A percentile compares a stretch with the other conserved stretches of the same genome.
Evolutionary conservation across 2,113 vertebrate species (phyloP).

Genomic region (Leptobrachium leishanense): DNA sequence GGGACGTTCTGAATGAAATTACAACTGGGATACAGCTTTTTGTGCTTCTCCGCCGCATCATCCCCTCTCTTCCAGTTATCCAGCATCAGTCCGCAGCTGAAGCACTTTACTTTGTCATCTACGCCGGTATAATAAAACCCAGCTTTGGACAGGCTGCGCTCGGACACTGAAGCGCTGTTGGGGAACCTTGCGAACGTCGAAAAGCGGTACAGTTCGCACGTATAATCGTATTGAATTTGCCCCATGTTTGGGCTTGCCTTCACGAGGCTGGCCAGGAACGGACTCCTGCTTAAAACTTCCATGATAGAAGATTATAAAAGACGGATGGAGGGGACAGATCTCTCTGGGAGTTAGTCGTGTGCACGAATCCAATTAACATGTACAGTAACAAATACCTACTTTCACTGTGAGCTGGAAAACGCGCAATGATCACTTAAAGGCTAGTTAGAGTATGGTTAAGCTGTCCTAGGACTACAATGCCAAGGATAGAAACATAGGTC

Average conservation of each 20-base stretch:
- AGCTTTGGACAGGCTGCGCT: constrained; percentile 88
- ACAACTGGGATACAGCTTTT: constrained; percentile 82
- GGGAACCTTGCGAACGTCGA: constrained; percentile 90
- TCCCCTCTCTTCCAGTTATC: constrained; percentile 92
- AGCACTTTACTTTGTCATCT: constrained; percentile 89
- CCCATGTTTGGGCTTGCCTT: constrained; percentile 68
- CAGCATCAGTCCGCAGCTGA: constrained; percentile 81
- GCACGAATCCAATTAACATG: constrained; percentile 46
- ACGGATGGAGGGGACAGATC: constrained; percentile 74
- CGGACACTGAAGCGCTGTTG: constrained; percentile 65
- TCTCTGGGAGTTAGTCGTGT: constrained; percentile 85
- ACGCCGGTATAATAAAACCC: constrained; percentile 92
- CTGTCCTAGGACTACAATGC: no score
- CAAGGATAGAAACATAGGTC: no score
- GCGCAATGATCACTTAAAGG: no score
- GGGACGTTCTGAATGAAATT: constrained; percentile 81
- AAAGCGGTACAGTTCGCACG: constrained; percentile 91
- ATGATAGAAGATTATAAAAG: constrained; percentile 60
- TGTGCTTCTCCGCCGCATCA: constrained; percentile 85
- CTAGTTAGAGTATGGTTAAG: no score
- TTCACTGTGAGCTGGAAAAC: no score
- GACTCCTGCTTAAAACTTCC: constrained; percentile 81
- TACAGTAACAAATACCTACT: neutral
- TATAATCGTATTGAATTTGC: constrained; percentile 83
- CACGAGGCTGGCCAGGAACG: constrained; percentile 72